These are phyloP conservation scores for Periparus ater DNA, from an alignment of 2,797 vertebrate species.

Conservation along the genomic window DNA sequence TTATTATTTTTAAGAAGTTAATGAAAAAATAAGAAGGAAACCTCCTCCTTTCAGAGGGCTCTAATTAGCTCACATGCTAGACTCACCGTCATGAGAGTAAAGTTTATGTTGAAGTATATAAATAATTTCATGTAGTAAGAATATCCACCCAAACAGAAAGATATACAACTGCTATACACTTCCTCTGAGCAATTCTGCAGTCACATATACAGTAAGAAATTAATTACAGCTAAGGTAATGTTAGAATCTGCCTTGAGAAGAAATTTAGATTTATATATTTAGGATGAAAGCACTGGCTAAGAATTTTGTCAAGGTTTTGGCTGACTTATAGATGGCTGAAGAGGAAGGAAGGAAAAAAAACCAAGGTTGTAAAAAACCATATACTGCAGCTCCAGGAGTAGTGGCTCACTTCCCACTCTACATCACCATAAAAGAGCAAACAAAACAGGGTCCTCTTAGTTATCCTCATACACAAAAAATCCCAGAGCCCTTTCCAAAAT, in stretches of 20 bases:
- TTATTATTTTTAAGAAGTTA: conserved; percentile 56
- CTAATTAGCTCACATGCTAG: conserved; percentile 51
- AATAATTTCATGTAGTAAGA: conserved; percentile 51
- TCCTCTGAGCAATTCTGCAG: conserved; percentile 73
- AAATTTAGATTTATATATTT: neutral
- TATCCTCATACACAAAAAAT: conserved; percentile 1
- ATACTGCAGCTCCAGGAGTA: neutral
- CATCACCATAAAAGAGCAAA: conserved; percentile 12
- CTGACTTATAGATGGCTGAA: neutral
- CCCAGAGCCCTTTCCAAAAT: neutral
- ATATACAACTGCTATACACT: conserved; percentile 66
- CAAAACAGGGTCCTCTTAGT: neutral
- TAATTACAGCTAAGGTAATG: conserved; percentile 70
- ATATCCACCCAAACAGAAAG: conserved; percentile 61
- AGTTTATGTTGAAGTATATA: conserved; percentile 60
- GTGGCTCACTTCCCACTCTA: conserved; percentile 9
- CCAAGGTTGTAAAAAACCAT: neutral
- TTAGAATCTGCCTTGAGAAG: conserved; percentile 62
- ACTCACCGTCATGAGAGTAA: conserved; percentile 46
- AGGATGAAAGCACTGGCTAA: neutral
- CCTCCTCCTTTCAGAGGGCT: conserved; percentile 67
- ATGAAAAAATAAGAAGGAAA: conserved; percentile 63
- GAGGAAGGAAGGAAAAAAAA: neutral
- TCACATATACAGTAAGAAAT: conserved; percentile 69
- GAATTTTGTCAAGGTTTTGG: neutral